Conservation (phyloP, 2,113 vertebrate species). For the Neoarius graeffei region DNA sequence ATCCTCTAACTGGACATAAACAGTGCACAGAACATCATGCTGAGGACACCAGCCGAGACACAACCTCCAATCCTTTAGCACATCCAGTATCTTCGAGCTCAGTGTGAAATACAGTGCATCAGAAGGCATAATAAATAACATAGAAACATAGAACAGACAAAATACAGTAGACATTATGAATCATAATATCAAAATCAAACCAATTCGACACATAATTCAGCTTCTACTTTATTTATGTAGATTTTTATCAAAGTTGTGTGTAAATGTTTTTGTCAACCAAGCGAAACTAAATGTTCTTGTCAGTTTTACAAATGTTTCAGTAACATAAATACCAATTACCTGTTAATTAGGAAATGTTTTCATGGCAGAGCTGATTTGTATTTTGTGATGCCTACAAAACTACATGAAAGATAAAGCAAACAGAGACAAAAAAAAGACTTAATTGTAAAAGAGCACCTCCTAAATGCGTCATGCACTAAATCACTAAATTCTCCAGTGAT, state of each 20-base stretch:
- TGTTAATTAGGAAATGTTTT: background rate
- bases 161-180: background rate
- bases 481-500: background rate
- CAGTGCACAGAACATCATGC: slow-evolving; percentile 47
- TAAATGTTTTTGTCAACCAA: background rate
- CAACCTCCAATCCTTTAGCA: slow-evolving; percentile 8
- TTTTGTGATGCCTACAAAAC: background rate
- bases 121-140: background rate
- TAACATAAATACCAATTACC: background rate
- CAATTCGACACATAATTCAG: background rate
- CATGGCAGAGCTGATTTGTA: background rate
- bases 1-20: slow-evolving; percentile 55
- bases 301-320: background rate
- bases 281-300: background rate
- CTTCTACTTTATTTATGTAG: background rate
- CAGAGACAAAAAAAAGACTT: background rate
- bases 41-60: slow-evolving; percentile 40
- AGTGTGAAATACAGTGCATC: background rate
- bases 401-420: background rate
- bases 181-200: background rate
- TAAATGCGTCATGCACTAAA: background rate
- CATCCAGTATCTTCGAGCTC: background rate
- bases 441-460: background rate
- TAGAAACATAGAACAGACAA: background rate
- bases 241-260: background rate